Conservation (phyloP, 2,797 vertebrate genomes). For the Nannoperca obscura region DNA sequence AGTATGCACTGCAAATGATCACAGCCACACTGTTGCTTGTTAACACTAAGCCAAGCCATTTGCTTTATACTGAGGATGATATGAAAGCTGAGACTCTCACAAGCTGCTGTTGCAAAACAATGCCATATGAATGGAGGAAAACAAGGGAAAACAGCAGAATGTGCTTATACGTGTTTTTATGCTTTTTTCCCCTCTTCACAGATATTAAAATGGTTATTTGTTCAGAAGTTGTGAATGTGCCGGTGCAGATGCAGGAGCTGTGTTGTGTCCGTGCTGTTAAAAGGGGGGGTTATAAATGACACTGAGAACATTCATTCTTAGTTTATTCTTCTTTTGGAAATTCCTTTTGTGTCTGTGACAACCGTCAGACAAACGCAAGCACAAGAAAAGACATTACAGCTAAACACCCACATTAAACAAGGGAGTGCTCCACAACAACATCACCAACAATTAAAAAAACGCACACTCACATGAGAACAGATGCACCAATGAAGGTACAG, state of each 20-base stretch:
- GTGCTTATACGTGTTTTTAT: constrained; percentile 1
- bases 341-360: too few relatives aligned
- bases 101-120: constrained; percentile 46
- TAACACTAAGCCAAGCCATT: constrained; percentile 52
- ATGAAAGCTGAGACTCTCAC: constrained; percentile 53
- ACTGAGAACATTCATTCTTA: constrained; percentile 8
- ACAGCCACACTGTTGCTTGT: constrained; percentile 53
- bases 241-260: background rate
- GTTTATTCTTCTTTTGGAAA: too few relatives aligned
- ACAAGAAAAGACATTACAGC: too few relatives aligned
- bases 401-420: too few relatives aligned
- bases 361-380: too few relatives aligned
- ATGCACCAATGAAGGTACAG: too few relatives aligned
- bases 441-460: too few relatives aligned
- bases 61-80: constrained; percentile 44
- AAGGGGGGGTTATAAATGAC: background rate
- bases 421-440: too few relatives aligned
- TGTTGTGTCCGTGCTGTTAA: constrained; percentile 2
- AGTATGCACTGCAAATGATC: constrained; percentile 50
- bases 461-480: too few relatives aligned
- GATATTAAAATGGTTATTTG: constrained; percentile 53
- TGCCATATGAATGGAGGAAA: constrained; percentile 11
- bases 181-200: constrained; percentile 12
- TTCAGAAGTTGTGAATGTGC: constrained; percentile 27
- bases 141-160: background rate